Evolutionary conservation across 2,797 vertebrate genomes (phyloP).

Genomic region (Florisuga fusca): DNA sequence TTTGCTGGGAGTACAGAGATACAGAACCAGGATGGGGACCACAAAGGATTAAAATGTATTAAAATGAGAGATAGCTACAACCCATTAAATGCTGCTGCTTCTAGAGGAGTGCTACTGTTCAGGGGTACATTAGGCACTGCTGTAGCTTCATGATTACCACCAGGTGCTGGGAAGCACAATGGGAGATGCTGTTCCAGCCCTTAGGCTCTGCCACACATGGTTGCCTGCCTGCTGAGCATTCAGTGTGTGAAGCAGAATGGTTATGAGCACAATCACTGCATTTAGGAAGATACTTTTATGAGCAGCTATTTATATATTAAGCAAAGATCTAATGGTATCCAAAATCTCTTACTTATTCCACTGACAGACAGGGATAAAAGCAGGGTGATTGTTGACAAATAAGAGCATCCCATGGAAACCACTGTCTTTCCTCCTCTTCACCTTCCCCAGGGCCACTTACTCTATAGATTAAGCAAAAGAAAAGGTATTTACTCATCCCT

Average conservation of each 20-base stretch:
- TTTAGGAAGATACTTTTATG: background rate
- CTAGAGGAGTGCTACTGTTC: background rate
- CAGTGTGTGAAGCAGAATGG: background rate
- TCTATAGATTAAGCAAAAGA: background rate
- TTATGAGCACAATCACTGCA: background rate
- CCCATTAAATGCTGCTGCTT: background rate
- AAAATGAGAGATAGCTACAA: background rate
- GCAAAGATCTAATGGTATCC: background rate
- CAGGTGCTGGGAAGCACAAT: background rate
- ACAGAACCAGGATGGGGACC: background rate
- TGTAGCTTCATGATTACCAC: background rate
- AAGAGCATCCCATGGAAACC: background rate
- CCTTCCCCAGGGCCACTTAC: background rate
- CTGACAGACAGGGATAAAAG: background rate
- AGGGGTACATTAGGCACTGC: background rate
- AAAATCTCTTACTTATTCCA: background rate
- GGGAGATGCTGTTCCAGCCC: background rate
- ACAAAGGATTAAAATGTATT: background rate
- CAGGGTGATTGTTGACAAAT: background rate
- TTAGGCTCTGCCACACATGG: background rate
- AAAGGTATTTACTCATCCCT: background rate
- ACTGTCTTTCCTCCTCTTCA: background rate
- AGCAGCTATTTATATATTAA: background rate
- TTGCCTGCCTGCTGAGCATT: background rate
- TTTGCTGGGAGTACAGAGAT: accelerated